Percentiles rank a stretch among this genome's conserved stretches.
Conservation (phyloP, 2,888 invertebrate genomes). For the Amphiduros pacificus region DNA sequence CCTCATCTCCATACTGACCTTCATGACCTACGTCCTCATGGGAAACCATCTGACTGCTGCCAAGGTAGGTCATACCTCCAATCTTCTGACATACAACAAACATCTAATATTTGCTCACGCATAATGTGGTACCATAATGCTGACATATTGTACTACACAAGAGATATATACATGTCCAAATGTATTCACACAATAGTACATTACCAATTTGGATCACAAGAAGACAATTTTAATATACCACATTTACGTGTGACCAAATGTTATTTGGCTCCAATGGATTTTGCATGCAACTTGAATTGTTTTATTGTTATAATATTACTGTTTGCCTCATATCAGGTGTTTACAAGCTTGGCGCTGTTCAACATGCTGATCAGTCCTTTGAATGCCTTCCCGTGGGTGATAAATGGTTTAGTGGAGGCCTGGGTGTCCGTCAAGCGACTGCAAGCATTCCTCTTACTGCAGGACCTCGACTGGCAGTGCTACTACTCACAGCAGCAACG, state of each 20-base stretch:
- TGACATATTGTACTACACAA: too few relatives aligned
- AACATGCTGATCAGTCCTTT: conserved; percentile 94
- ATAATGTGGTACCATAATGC: too few relatives aligned
- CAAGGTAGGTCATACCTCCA: conserved; percentile 69
- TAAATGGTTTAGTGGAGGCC: conserved; percentile 93
- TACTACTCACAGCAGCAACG: not conserved
- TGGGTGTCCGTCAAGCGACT: conserved; percentile 91
- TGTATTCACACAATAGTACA: too few relatives aligned
- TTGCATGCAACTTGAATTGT: too few relatives aligned
- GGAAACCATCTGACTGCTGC: conserved; percentile 80
- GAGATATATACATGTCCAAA: too few relatives aligned
- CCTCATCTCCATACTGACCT: conserved; percentile 62
- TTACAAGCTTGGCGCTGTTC: conserved; percentile 90
- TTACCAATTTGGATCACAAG: too few relatives aligned
- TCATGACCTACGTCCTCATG: conserved; percentile 63
- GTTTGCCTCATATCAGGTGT: conserved; percentile 64
- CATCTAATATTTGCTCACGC: too few relatives aligned
- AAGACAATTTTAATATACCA: too few relatives aligned
- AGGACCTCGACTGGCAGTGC: not conserved
- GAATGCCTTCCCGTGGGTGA: conserved; percentile 97
- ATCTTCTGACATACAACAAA: too few relatives aligned
- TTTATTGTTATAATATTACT: too few relatives aligned
- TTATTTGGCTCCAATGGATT: too few relatives aligned
- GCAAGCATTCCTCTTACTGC: conserved; percentile 61
- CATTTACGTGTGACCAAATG: too few relatives aligned